Conservation (phyloP, 2,888 invertebrate species). For the Crocallis elinguaria region DNA sequence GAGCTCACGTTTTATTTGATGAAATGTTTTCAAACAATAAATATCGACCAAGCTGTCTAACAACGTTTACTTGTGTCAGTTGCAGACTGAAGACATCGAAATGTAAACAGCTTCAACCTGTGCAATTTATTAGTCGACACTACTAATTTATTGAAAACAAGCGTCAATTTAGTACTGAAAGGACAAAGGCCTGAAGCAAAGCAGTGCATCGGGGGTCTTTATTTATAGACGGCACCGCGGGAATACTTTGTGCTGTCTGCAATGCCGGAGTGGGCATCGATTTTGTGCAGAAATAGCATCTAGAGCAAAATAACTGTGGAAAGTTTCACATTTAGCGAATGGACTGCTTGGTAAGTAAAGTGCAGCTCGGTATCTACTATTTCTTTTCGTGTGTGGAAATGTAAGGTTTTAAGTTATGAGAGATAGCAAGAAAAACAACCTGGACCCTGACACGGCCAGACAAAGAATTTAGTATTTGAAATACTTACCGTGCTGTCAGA, state of each 20-base stretch:
- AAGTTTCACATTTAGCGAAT: no score
- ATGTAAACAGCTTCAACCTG: not conserved
- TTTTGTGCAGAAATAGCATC: constrained; percentile 18
- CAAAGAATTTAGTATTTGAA: no score
- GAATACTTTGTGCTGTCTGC: constrained; percentile 25
- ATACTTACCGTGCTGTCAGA: no score
- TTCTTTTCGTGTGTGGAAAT: no score
- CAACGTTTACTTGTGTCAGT: not conserved
- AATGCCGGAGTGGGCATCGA: constrained; percentile 3
- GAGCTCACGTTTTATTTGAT: no score
- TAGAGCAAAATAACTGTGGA: not conserved
- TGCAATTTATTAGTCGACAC: not conserved
- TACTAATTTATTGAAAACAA: constrained; percentile 1
- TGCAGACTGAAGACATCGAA: not conserved
- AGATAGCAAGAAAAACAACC: no score
- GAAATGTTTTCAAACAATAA: no score
- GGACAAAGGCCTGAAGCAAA: constrained; percentile 36
- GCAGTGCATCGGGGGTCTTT: constrained; percentile 27
- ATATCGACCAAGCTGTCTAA: no score
- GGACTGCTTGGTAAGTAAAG: no score
- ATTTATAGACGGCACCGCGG: constrained; percentile 27
- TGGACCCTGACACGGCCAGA: no score
- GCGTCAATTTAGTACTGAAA: constrained; percentile 12
- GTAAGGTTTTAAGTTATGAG: no score
- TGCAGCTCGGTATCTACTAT: no score